Base-by-base conservation (phyloP, 53 echinoderm and acorn worm species). In the Temnopleurus reevesii region DNA sequence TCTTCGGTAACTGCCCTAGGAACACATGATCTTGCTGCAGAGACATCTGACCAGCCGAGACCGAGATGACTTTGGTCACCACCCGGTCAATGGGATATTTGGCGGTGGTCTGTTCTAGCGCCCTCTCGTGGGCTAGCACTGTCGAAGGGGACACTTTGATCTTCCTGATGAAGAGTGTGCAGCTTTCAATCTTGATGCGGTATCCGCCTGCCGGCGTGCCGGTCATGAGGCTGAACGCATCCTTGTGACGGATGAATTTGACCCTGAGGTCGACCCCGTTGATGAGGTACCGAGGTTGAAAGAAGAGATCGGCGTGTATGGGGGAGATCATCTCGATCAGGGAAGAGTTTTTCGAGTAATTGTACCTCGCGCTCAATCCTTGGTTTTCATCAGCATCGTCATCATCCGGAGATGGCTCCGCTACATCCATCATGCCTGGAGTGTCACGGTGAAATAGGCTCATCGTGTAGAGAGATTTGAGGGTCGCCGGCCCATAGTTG, bases 21-120 rank as follows among this genome's bases (percentile, higher is more conserved):
- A 90, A 94, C 28, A 94, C 44, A 9, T 90, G 90, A 31, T 94
- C 90, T 76, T 90, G 86, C 46, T 77, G 85, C 17, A 91, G 76
- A 1, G 94, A 92, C 76, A 94, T 46, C 47, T 92, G 61, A 27
- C 86, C 86, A 2, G 45, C 4, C 27, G 86, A 43, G 4, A 86
- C 65, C 45, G 86, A 64, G n/a, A 64, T 59, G 10, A 59, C 81
- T 26, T 64, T 80, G 3, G 59, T 81, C 26, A 81, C 45, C 2
- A 90, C 82, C 9, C 81, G 46, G 18, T 81, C 46, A 45, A 90
- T 59, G 46, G 81, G 81, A 59, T 81, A 86, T 34, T 86, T 90
- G 21, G 76, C 84, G 53, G 82, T 76, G 26, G 45, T 56, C 4
- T 26, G 25, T 18, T 85, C 77, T 19, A 77, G 49, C 2, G 86